Evolutionary conservation across 2,113 vertebrate genomes (phyloP).

Genomic region (Scartelaos histophorus): DNA sequence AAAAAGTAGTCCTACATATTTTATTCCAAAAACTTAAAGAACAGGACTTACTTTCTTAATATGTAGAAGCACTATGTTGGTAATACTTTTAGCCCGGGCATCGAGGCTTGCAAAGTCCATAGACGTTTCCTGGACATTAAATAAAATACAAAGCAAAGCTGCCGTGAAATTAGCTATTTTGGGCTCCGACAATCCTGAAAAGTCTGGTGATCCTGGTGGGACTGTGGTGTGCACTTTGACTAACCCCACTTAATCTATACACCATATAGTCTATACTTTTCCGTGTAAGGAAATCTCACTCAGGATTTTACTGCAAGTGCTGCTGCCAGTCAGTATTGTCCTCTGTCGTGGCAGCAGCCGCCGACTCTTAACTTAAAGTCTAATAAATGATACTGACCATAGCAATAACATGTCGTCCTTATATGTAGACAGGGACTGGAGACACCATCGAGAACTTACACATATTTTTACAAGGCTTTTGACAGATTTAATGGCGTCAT

Average conservation of each 20-base stretch:
- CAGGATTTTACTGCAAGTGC: conserved; percentile 20
- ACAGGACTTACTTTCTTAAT: neutral
- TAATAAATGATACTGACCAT: conserved; percentile 25
- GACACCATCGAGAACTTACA: conserved; percentile 19
- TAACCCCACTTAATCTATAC: conserved; percentile 4
- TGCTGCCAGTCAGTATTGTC: conserved; percentile 27
- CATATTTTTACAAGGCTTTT: conserved; percentile 37
- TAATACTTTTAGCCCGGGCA: neutral
- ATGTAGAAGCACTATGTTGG: neutral
- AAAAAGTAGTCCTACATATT: neutral
- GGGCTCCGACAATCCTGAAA: conserved; percentile 3
- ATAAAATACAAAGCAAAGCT: neutral
- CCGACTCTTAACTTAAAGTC: conserved; percentile 20
- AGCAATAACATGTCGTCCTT: conserved; percentile 29
- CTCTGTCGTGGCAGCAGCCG: conserved; percentile 14
- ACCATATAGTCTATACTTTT: conserved; percentile 5
- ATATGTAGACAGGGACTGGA: conserved; percentile 48
- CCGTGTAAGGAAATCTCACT: neutral
- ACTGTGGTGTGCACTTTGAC: neutral
- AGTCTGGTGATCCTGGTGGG: conserved; percentile 2
- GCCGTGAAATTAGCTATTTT: neutral
- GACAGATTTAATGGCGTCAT: conserved; percentile 50
- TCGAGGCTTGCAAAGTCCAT: neutral
- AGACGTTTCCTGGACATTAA: neutral
- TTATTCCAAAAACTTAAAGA: neutral